Percentiles rank a stretch among this genome's conserved stretches.
phyloP scores from a whole-genome alignment of 2,888 invertebrate genomes.

The Drosophila meridionalis region DNA sequence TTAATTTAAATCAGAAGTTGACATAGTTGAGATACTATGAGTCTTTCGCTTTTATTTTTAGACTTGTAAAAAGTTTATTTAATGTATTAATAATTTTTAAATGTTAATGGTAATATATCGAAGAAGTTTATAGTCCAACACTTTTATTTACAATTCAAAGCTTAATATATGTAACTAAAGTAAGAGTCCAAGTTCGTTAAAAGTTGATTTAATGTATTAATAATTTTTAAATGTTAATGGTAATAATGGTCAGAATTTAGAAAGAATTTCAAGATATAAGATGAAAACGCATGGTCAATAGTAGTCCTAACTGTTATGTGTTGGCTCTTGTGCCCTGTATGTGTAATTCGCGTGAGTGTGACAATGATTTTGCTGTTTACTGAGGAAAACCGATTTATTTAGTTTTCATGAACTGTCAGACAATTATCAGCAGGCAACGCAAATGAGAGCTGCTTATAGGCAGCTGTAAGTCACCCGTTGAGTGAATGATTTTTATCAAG shows the following conservation, averaged over 20 bases:
- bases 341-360: conserved; percentile 11
- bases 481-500: conserved; percentile 62
- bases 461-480: conserved; percentile 50
- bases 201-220: no score
- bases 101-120: no score
- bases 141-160: no score
- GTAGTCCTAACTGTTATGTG: conserved; percentile 28
- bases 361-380: conserved; percentile 35
- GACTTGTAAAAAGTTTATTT: no score
- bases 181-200: no score
- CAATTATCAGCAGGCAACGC: conserved; percentile 51
- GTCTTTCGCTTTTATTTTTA: no score
- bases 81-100: no score
- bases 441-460: conserved; percentile 21
- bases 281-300: conserved; percentile 24
- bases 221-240: no score
- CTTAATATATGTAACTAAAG: no score
- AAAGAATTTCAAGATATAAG: neutral
- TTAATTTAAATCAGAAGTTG: no score
- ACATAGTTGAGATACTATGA: no score
- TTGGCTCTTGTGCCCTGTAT: conserved; percentile 4
- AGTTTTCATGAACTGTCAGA: conserved; percentile 40
- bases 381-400: conserved; percentile 32
- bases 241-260: neutral
- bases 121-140: no score